These are phyloP conservation scores for Monodelphis domestica DNA, from an alignment of 2,797 vertebrate species.

Conservation along the genomic window DNA sequence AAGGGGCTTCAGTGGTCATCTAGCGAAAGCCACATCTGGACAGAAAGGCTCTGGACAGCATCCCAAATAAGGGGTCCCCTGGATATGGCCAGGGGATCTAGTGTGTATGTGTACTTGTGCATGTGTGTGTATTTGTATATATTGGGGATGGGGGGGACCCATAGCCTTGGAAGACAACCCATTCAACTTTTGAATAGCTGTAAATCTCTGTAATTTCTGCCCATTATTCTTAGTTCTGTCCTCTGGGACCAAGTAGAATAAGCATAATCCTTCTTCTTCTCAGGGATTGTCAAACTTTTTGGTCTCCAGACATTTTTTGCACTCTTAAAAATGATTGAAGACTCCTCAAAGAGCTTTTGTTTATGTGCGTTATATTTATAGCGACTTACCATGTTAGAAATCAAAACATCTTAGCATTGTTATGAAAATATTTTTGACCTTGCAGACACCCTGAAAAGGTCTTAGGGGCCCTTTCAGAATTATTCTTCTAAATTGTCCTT, in stretches of 20 bases:
- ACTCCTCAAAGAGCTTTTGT: not conserved
- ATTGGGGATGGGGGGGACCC: too few species aligned
- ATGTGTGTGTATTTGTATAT: not conserved
- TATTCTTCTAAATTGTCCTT: not conserved
- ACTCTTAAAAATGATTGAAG: not conserved
- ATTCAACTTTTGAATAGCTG: not conserved
- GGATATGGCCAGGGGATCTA: not conserved
- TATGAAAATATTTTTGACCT: not conserved
- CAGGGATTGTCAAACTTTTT: not conserved
- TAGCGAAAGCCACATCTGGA: not conserved
- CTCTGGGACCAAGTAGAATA: not conserved
- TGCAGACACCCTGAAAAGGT: not conserved
- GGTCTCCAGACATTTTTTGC: not conserved
- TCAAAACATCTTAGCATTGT: not conserved
- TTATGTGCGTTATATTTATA: not conserved
- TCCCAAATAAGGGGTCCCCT: not conserved
- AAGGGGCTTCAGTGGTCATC: not conserved
- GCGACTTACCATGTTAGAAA: not conserved
- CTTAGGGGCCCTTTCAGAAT: not conserved
- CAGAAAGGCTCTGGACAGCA: not conserved
- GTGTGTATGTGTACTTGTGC: not conserved
- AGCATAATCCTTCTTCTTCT: not conserved
- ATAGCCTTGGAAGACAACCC: not conserved
- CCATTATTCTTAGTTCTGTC: not conserved
- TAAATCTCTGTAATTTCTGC: not conserved